Evolutionary conservation across 2,113 vertebrate species (phyloP), one percentile per base, ranked within the genome.

Genomic region (Lepus americanus): DNA sequence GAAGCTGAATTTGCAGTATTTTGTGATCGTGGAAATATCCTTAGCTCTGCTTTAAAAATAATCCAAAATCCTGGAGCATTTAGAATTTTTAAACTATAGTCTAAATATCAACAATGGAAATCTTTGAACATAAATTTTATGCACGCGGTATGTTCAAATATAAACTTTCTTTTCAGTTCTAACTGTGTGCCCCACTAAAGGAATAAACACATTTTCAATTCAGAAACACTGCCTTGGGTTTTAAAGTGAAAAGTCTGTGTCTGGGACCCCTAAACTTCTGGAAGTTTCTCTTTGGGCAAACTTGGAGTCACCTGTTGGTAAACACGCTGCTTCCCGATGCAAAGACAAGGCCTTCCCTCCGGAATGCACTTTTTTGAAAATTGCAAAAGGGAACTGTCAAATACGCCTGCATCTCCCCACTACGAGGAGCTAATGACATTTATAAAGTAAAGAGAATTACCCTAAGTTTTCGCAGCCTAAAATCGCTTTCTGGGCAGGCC

Each of bases 341-440:
- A 67, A 16, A 70, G 9, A n/a, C 11, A 13, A 1, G 1, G 31
- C 19, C 74, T 51, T 27, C 20, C 29, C 31, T 8, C 74, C 36
- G 53, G 55, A 81, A 72, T 19, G 36, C 13, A n/a, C 27, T 78
- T 63, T 90, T 76, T 59, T 64, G 29, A 76, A 87, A 73, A 69
- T 61, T 59, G 31, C 25, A 44, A 82, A 91, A 77, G 80, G 39
- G 90, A 73, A 63, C 27, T 27, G 39, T 77, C 72, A 61, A 29
- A 31, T 77, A 17, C 82, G 81, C 84, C 79, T 87, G 51, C 44
- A 69, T 33, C 51, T 19, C 81, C 53, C 69, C 44, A 55, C 1
- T 31, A 67, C 76, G 76, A 91, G 80, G 89, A 94, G 90, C 61
- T 94, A 70, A 64, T 63, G 86, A 61, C 90, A 74, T 96, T 87